These are phyloP conservation scores for Coelopa pilipes DNA, from an alignment of 2,888 invertebrate genomes.

Conservation along the genomic window DNA sequence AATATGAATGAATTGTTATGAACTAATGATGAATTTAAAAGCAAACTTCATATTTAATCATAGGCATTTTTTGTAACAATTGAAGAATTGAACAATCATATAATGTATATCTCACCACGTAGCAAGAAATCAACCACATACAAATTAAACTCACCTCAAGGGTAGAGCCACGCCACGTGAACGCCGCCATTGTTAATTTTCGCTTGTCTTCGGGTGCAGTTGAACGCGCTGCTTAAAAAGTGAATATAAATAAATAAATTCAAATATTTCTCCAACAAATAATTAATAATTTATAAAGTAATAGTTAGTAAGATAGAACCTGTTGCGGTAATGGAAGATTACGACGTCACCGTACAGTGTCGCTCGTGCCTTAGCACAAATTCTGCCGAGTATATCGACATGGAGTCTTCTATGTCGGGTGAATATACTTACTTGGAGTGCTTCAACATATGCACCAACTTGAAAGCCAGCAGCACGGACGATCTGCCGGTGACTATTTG, in stretches of 20 bases:
- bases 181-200: constrained; percentile 21
- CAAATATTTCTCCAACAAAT: not conserved
- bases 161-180: not conserved
- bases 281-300: not conserved
- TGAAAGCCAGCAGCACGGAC: constrained; percentile 41
- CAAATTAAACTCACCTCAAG: too few species aligned
- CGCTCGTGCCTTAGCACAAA: constrained; percentile 45
- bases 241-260: not conserved
- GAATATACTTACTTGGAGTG: constrained; percentile 41
- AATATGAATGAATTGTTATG: not conserved
- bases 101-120: too few species aligned
- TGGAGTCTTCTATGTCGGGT: constrained; percentile 40
- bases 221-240: not conserved
- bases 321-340: constrained; percentile 31
- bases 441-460: constrained; percentile 45
- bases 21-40: not conserved
- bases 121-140: too few species aligned
- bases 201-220: not conserved
- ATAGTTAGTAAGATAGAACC: too few species aligned
- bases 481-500: constrained; percentile 41
- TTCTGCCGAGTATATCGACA: constrained; percentile 43
- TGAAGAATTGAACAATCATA: too few species aligned
- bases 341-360: constrained; percentile 40
- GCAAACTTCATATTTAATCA: not conserved
- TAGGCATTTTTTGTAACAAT: not conserved